Percentiles rank a stretch among this genome's conserved stretches.
Conservation (phyloP, 2,888 invertebrate species). For the Chromoteleia sp. region DNA sequence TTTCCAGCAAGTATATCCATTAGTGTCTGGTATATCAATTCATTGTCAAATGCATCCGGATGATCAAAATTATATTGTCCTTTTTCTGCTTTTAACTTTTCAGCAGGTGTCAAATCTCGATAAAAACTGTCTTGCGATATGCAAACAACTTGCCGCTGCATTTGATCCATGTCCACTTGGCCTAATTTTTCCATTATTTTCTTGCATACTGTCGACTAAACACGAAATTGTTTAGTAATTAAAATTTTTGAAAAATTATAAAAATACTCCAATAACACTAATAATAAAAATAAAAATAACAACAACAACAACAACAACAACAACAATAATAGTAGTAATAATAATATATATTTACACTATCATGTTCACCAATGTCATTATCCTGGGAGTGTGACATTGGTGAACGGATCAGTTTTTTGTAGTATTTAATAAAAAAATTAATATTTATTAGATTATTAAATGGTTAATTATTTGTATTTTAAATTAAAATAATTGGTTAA, state of each 20-base stretch:
- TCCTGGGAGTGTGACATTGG: too few species aligned
- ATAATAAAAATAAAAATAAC: too few species aligned
- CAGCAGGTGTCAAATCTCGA: constrained; percentile 91
- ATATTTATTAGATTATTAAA: too few species aligned
- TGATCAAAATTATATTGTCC: constrained; percentile 99
- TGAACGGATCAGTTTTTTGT: too few species aligned
- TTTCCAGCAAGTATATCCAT: constrained; percentile 93
- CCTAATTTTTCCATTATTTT: constrained; percentile 98
- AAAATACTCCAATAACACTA: too few species aligned
- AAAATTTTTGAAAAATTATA: background rate
- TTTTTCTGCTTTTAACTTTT: constrained; percentile 92
- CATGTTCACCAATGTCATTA: too few species aligned
- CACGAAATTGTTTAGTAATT: constrained; percentile 71
- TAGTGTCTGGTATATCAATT: constrained; percentile 92
- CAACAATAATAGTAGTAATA: too few species aligned
- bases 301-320: too few species aligned
- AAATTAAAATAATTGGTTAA: too few species aligned
- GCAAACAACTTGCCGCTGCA: constrained; percentile 95
- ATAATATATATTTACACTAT: too few species aligned
- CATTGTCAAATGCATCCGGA: constrained; percentile 98
- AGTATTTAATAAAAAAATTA: too few species aligned
- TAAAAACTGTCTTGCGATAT: constrained; percentile 99
- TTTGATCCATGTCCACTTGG: constrained; percentile 95
- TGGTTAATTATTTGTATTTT: too few species aligned
- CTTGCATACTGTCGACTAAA: constrained; percentile 98